Evolutionary conservation across 2,113 vertebrate species (phyloP), one percentile per base, ranked within the genome.

Genomic region (Myanophis thanlyinensis): DNA sequence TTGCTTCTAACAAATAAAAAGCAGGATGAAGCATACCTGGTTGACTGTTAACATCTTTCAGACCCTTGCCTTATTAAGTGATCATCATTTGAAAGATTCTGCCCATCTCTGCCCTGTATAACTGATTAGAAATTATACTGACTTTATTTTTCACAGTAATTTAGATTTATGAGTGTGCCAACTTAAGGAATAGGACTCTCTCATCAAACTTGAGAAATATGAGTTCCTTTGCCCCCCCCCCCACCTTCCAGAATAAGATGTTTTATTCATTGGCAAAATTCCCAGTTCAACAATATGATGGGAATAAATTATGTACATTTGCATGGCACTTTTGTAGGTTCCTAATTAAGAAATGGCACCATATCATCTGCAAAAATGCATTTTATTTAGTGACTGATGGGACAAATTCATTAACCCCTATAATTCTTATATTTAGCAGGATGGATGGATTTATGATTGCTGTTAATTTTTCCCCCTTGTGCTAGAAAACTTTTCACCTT

Each of bases 211-310:
- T 84, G 94, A 95, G 35, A 97, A 97, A 93, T 94, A 95, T 94
- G 35, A 22, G 52, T 92, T 93, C 40, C 88, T 30, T 23, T 96
- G 0, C 0, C 92, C 1, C 0, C 93, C 95, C 93, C 96, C 89
- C 80, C 9, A 8, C 23, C n/a, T n/a, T 91, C 92, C 90, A 95
- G 94, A 97, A 96, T 95, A 95, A 95, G 93, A 95, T 96, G 92
- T 96, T 97, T 97, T 96, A 97, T 95, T 97, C 96, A 96, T 95
- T 97, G 97, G 97, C 96, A 97, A 95, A 95, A 97, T 97, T 95
- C 97, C 96, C 96, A 97, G 96, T 94, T 87, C 92, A 95, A 94
- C 96, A 97, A 95, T 95, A 97, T 92, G 94, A 97, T 89, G n/a
- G 73, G 87, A 97, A 98, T 97, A 97, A 97, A 97, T 98, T 96